A percentile compares a stretch with the other conserved stretches of the same genome.
phyloP scores from a whole-genome alignment of 2,113 vertebrate genomes.

The Corythaeola cristata region DNA sequence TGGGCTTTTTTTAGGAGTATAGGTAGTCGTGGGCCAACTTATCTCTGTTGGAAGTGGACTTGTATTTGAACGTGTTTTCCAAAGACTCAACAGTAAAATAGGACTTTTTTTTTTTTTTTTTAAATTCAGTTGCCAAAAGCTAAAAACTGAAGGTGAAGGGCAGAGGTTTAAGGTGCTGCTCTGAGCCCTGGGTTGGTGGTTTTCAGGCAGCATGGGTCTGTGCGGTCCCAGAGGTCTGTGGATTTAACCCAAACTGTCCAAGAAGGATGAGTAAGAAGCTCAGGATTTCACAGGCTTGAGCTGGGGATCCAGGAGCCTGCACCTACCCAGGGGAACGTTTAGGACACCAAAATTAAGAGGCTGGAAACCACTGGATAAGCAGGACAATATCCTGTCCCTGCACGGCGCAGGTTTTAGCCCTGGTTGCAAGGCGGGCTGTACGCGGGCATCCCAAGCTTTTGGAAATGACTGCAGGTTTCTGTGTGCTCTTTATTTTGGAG shows the following conservation, averaged over 20 bases:
- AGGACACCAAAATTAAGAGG: background rate
- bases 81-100: background rate
- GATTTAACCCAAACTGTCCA: background rate
- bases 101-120: background rate
- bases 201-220: background rate
- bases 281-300: background rate
- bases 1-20: background rate
- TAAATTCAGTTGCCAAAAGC: background rate
- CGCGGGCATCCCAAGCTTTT: background rate
- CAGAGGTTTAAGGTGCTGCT: background rate
- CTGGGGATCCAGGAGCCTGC: background rate
- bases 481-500: background rate
- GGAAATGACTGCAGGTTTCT: background rate
- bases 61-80: background rate
- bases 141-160: background rate
- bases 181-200: background rate
- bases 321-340: background rate
- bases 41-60: background rate
- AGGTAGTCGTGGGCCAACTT: background rate
- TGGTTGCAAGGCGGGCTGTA: accelerated
- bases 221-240: background rate
- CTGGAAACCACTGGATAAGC: background rate
- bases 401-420: background rate
- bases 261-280: background rate
- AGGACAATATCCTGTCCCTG: background rate